Evolutionary conservation across 2,797 vertebrate species (phyloP).

Genomic region (Pitangus sulphuratus): DNA sequence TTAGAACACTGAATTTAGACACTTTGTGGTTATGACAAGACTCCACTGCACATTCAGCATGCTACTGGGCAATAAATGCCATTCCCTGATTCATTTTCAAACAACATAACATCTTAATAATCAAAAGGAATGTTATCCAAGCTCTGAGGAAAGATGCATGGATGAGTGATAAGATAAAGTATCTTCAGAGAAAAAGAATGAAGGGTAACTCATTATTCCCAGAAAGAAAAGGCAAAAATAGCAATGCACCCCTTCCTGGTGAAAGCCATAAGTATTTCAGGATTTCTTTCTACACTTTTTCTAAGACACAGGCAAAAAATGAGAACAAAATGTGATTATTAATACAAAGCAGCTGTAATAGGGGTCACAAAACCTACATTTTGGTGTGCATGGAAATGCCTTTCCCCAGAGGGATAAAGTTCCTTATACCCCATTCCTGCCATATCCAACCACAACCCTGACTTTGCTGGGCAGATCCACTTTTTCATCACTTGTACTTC

Average conservation of each 20-base stretch:
- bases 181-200: background rate
- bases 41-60: background rate
- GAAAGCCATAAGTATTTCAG: background rate
- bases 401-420: background rate
- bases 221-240: background rate
- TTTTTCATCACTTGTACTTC: constrained; percentile 36
- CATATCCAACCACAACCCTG: background rate
- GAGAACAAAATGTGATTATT: background rate
- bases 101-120: constrained; percentile 20
- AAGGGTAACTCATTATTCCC: background rate
- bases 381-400: background rate
- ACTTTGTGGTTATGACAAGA: background rate
- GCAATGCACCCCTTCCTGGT: background rate
- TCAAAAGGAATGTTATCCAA: constrained; percentile 26
- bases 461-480: background rate
- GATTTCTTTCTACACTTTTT: background rate
- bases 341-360: background rate
- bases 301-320: background rate
- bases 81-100: background rate
- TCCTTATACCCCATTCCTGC: background rate
- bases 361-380: background rate
- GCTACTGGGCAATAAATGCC: background rate
- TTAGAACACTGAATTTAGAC: background rate
- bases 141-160: constrained; percentile 8
- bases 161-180: constrained; percentile 37